These are phyloP conservation scores for Leistus spinibarbis DNA, from an alignment of 2,888 invertebrate species.

Conservation along the genomic window DNA sequence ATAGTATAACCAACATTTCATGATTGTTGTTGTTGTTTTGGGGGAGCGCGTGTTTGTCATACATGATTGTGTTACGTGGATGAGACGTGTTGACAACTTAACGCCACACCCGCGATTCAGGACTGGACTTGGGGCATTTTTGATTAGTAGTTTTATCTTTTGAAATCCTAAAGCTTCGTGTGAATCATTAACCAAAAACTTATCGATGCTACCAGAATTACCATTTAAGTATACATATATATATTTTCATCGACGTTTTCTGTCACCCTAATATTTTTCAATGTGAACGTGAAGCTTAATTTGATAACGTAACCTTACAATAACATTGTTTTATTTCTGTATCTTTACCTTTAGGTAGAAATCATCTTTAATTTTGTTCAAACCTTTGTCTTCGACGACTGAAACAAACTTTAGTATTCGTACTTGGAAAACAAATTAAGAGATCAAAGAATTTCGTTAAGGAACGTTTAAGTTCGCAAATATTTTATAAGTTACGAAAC, in stretches of 20 bases:
- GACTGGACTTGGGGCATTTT: background rate
- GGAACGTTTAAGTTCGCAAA: background rate
- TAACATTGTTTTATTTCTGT: background rate
- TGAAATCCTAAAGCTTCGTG: background rate
- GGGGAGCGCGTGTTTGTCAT: background rate
- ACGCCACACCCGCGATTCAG: conserved; percentile 1
- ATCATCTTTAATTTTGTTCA: background rate
- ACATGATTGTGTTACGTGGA: conserved; percentile 2
- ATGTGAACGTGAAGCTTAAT: too few relatives aligned
- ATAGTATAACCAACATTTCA: too few relatives aligned
- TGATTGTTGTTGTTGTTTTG: background rate
- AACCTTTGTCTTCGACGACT: background rate
- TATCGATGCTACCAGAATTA: too few relatives aligned
- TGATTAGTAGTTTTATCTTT: background rate
- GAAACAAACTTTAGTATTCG: background rate
- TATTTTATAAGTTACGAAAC: background rate
- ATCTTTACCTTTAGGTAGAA: background rate
- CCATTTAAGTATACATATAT: too few relatives aligned
- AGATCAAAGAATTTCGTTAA: too few relatives aligned
- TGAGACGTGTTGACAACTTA: conserved; percentile 3
- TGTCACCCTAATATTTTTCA: too few relatives aligned
- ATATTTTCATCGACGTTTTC: too few relatives aligned
- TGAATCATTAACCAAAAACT: too few relatives aligned
- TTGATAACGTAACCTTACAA: too few relatives aligned
- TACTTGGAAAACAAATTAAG: background rate